Conservation (phyloP, 1,140 invertebrate species). For the Lineus longissimus region DNA sequence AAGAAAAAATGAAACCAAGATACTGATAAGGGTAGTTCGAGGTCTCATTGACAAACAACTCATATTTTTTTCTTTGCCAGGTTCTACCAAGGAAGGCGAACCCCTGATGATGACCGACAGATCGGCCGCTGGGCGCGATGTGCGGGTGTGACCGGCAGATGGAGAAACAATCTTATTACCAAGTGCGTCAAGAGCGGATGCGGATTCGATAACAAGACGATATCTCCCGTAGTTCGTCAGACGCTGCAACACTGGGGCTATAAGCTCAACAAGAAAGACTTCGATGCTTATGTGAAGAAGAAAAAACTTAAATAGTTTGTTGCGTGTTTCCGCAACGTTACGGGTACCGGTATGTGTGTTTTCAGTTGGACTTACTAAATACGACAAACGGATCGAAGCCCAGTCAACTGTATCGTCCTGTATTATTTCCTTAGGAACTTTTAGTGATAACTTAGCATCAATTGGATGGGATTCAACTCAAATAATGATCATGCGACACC, state of each 20-base stretch:
- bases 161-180: slow-evolving; percentile 35
- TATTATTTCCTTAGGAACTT: too few species aligned
- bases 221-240: slow-evolving; percentile 38
- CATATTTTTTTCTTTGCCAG: slow-evolving; percentile 14
- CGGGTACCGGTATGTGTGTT: too few species aligned
- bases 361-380: too few species aligned
- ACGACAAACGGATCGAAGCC: too few species aligned
- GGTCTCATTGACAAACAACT: too few species aligned
- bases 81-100: slow-evolving; percentile 35
- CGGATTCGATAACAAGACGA: slow-evolving; percentile 25
- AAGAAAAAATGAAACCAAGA: too few species aligned
- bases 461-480: too few species aligned
- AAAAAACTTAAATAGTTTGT: slow-evolving; percentile 21
- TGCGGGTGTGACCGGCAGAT: slow-evolving; percentile 30
- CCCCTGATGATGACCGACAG: slow-evolving; percentile 35
- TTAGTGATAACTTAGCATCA: too few species aligned
- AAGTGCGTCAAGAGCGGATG: slow-evolving; percentile 31
- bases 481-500: too few species aligned
- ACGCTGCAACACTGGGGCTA: slow-evolving; percentile 41
- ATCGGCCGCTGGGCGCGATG: slow-evolving; percentile 36
- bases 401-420: too few species aligned
- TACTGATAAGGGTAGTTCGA: too few species aligned
- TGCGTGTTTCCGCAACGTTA: not conserved
- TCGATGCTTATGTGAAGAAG: slow-evolving; percentile 27
- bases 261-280: slow-evolving; percentile 29